A percentile compares a stretch with the other conserved stretches of the same genome.
phyloP scores from a whole-genome alignment of 2,888 invertebrate species.

The Xestia c-nigrum region DNA sequence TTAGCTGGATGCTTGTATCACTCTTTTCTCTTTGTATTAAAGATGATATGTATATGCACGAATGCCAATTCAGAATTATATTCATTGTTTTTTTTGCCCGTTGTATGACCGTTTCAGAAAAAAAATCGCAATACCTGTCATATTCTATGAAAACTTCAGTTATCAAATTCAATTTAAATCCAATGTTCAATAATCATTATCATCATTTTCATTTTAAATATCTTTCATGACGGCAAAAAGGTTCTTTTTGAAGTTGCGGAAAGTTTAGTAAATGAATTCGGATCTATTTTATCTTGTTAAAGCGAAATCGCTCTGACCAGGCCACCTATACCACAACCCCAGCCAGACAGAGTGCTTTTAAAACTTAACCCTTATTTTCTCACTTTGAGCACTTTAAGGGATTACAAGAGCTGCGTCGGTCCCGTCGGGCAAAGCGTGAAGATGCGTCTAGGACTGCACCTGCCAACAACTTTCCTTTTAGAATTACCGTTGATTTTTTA shows the following conservation, averaged over 20 bases:
- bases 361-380: slow-evolving; percentile 89
- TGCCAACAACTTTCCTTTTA: slow-evolving; percentile 58
- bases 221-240: not conserved
- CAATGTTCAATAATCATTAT: not conserved
- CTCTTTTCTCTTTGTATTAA: not conserved
- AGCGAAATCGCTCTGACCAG: slow-evolving; percentile 2
- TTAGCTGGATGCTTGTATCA: not conserved
- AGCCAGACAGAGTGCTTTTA: slow-evolving; percentile 83
- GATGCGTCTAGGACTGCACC: slow-evolving; percentile 69
- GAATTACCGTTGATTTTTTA: slow-evolving; percentile 45
- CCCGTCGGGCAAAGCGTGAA: slow-evolving; percentile 64
- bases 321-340: slow-evolving; percentile 47
- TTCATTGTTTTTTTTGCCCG: too few relatives aligned
- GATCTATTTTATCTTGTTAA: not conserved
- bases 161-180: not conserved
- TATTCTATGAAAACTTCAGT: not conserved
- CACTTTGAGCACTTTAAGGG: slow-evolving; percentile 86
- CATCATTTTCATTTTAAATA: not conserved
- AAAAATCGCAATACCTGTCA: too few relatives aligned
- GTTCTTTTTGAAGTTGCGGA: not conserved
- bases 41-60: not conserved
- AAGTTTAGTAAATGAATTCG: not conserved
- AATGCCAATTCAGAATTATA: not conserved
- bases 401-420: slow-evolving; percentile 78
- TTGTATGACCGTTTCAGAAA: not conserved